Base-by-base conservation (phyloP, 2,888 invertebrate species). In the Ditula angustiorana region DNA sequence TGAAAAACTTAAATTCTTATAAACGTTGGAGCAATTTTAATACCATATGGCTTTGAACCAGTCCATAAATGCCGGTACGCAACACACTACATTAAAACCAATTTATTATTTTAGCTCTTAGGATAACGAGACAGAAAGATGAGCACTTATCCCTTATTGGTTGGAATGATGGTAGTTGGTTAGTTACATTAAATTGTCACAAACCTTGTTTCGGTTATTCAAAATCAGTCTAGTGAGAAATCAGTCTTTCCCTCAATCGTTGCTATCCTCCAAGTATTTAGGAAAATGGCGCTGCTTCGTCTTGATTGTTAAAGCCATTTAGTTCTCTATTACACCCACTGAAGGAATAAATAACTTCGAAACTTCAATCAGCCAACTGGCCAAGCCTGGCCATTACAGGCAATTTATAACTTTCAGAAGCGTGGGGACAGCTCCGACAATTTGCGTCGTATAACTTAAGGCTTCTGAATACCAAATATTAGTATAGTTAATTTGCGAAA, bases 261-360 rank as follows among this genome's bases (percentile, higher is more conserved):
- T 50, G 52, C 41, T 44, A 30, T 60, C 60, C 52, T 61, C 52
- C 52, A 52, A n/a, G 23, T 52, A 52, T 44, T 60, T 44, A 23
- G 52, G 30, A 16, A 60, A 60, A 7, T 52, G 30, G 16, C 52
- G 52, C 4, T 30, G 23, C 28, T 60, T 60, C 41, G 23, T 52
- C 10, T n/a, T 19, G 10, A 50, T 19, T 28, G 21, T 37, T 16
- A 41, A 7, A 28, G 60, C 60, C 60, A 60, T 60, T 50, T 28
- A 26, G 2, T 47, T 5, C 37, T 26, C 28, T 41, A 16, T 7
- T 19, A 26, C 26, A 56, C 37, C 33, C 35, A 23, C 24, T 1
- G 52, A 33, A 33, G 2, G n/a, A 19, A 28, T 0, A 33, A 33
- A 21, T 8, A 8, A 23, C 8, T 10, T 26, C 30, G 8, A 7